Conservation (phyloP, 1,140 invertebrate species). For the Mercenaria mercenaria region DNA sequence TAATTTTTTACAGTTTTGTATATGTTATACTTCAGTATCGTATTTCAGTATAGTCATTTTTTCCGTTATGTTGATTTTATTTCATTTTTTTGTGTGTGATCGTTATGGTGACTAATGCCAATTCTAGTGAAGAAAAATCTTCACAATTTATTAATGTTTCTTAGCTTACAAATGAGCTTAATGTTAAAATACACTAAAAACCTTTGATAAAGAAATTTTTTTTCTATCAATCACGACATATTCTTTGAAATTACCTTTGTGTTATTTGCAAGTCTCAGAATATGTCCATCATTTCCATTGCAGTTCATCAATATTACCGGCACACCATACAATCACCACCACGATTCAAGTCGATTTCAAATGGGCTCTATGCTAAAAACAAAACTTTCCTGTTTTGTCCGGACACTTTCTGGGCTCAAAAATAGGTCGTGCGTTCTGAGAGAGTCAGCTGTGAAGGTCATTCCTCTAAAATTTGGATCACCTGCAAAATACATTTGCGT, state of each 20-base stretch:
- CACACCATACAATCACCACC: conserved; percentile 43
- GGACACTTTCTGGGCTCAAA: conserved; percentile 39
- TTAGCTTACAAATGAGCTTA: too few species aligned
- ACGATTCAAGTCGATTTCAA: conserved; percentile 50
- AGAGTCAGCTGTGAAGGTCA: conserved; percentile 46
- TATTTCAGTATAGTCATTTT: too few species aligned
- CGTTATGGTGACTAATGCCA: too few species aligned
- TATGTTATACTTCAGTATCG: too few species aligned
- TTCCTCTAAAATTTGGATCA: conserved; percentile 55
- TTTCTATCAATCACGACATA: too few species aligned
- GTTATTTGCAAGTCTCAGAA: conserved; percentile 33
- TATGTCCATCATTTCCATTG: conserved; percentile 30
- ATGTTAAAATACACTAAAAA: too few species aligned
- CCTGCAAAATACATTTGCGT: conserved; percentile 65
- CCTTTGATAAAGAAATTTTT: too few species aligned
- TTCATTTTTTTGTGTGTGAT: too few species aligned
- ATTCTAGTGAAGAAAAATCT: too few species aligned
- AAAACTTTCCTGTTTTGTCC: conserved; percentile 12
- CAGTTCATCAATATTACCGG: conserved; percentile 32
- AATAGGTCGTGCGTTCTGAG: conserved; percentile 6
- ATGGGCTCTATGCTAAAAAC: conserved; percentile 45
- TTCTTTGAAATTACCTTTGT: neutral
- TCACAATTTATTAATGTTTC: too few species aligned
- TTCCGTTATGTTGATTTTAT: too few species aligned
- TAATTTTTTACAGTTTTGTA: too few species aligned